Percentiles rank a stretch among this genome's conserved stretches.
Evolutionary conservation across 2,888 invertebrate genomes (phyloP).

Genomic region (Drosophila melanosoma): DNA sequence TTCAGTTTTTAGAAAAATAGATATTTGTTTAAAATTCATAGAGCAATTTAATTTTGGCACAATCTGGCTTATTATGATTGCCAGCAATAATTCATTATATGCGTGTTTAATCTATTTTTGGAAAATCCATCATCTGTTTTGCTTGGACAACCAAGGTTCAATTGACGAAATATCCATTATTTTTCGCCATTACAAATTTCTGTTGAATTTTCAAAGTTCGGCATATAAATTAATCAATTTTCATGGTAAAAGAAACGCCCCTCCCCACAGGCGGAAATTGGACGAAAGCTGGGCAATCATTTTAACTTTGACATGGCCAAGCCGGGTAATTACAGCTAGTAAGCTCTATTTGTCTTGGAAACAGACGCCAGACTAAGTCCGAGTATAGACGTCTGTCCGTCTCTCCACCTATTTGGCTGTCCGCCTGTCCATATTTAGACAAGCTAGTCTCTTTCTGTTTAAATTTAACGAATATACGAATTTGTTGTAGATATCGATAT

Average conservation of each 20-base stretch:
- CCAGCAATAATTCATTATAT: slow-evolving; percentile 5
- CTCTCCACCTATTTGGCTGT: neutral
- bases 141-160: neutral
- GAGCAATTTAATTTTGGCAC: neutral
- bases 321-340: slow-evolving; percentile 18
- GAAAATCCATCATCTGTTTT: slow-evolving; percentile 1
- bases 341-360: slow-evolving; percentile 16
- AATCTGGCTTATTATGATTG: neutral
- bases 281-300: slow-evolving; percentile 5
- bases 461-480: neutral
- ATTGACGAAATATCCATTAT: slow-evolving; percentile 10
- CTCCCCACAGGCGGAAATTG: neutral
- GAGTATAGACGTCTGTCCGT: neutral
- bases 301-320: slow-evolving; percentile 18
- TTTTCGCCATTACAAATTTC: slow-evolving; percentile 9
- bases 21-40: neutral
- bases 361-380: neutral
- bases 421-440: neutral
- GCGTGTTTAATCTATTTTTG: slow-evolving; percentile 7
- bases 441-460: neutral
- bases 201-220: slow-evolving; percentile 8
- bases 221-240: slow-evolving; percentile 16
- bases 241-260: neutral
- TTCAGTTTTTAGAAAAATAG: neutral
- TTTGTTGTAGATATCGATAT: neutral